A percentile compares a stretch with the other conserved stretches of the same genome.
phyloP scores from a whole-genome alignment of 1,140 invertebrate genomes.

The Apocrypta bakeri region DNA sequence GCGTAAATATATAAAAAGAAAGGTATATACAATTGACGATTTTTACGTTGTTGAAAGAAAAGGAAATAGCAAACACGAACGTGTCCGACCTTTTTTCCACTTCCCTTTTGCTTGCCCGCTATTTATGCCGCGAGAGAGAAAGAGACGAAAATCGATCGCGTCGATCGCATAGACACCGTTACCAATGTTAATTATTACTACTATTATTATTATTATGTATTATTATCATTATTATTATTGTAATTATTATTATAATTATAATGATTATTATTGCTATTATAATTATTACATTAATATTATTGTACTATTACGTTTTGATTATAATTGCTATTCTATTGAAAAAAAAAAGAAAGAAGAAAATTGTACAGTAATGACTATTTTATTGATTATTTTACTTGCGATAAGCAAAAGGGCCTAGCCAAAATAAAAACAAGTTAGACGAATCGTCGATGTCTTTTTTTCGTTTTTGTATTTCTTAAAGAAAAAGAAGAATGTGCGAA shows the following conservation, averaged over 20 bases:
- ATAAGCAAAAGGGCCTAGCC: constrained; percentile 52
- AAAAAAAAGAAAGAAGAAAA: constrained; percentile 10
- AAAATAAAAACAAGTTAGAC: constrained; percentile 48
- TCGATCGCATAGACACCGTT: constrained; percentile 60
- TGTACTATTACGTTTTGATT: constrained; percentile 56
- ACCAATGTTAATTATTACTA: constrained; percentile 67
- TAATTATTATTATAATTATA: constrained; percentile 59
- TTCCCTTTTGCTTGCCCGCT: constrained; percentile 58
- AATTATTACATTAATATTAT: constrained; percentile 56
- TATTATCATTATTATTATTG: constrained; percentile 57
- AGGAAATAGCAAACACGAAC: constrained; percentile 45
- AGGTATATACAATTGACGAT: constrained; percentile 57
- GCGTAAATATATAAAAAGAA: constrained; percentile 49
- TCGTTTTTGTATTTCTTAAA: constrained; percentile 48
- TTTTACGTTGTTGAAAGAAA: constrained; percentile 62
- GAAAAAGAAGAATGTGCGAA: constrained; percentile 25
- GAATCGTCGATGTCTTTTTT: constrained; percentile 36
- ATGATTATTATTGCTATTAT: constrained; percentile 58
- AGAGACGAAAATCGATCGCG: constrained; percentile 52
- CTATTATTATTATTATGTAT: constrained; percentile 55
- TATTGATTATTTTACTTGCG: constrained; percentile 42
- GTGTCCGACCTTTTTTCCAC: constrained; percentile 57
- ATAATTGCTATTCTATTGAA: constrained; percentile 56
- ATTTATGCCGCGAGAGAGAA: constrained; percentile 55
- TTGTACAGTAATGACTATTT: constrained; percentile 48